Conservation (phyloP, 1,140 invertebrate genomes). For the Neelides sp. region DNA sequence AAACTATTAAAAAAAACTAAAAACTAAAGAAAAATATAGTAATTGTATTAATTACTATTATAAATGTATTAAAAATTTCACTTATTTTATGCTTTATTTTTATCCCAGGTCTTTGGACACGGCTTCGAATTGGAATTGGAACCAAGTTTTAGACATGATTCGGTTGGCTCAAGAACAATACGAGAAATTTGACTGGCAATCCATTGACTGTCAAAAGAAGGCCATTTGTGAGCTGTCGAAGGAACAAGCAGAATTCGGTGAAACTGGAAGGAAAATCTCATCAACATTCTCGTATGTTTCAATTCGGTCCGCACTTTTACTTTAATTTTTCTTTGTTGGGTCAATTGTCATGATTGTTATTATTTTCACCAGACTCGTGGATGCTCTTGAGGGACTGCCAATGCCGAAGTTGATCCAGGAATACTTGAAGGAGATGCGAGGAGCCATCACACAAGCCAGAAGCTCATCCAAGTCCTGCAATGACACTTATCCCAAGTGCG, state of each 20-base stretch:
- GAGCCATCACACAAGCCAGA: constrained; percentile 24
- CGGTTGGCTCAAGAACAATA: constrained; percentile 27
- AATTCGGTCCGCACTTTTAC: not conserved
- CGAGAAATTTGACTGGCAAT: constrained; percentile 29
- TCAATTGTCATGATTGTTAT: constrained; percentile 1
- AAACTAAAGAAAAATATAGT: too few relatives aligned
- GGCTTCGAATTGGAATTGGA: constrained; percentile 1
- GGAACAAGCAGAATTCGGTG: constrained; percentile 24
- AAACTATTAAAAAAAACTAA: too few relatives aligned
- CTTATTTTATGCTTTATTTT: constrained; percentile 8
- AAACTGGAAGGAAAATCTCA: constrained; percentile 28
- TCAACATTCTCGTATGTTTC: constrained; percentile 20
- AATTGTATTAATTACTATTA: too few relatives aligned
- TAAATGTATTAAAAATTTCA: not conserved
- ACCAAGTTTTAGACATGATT: constrained; percentile 27
- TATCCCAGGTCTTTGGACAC: constrained; percentile 1
- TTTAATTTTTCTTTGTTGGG: not conserved
- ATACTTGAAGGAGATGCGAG: constrained; percentile 28
- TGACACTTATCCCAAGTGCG: constrained; percentile 16
- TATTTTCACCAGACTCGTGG: constrained; percentile 16
- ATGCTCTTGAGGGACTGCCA: constrained; percentile 23
- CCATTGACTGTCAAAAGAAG: constrained; percentile 29
- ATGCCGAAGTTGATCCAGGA: constrained; percentile 25
- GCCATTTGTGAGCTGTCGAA: constrained; percentile 26
- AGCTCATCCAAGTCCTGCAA: constrained; percentile 20